Base-by-base conservation (phyloP, 2,797 vertebrate genomes). In the Acanthurus leucopareius region DNA sequence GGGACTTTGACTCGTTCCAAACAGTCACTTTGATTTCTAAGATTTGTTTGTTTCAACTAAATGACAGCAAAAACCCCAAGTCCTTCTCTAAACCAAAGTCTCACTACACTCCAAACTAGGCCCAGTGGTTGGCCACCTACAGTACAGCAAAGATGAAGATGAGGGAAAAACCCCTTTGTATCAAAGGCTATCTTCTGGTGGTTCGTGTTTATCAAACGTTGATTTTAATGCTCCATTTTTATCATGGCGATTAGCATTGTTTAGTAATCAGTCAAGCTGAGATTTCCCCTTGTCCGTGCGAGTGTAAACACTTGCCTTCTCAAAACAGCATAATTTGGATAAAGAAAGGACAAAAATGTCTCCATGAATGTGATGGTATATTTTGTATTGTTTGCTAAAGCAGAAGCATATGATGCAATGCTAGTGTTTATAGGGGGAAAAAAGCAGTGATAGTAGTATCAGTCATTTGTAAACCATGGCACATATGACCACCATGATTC, bases 171-270 rank as follows among this genome's bases (percentile, higher is more conserved):
- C 35, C 77, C 80, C 75, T 83, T 79, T 87, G 81, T 89, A 92
- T 93, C 91, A 93, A 92, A 93, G 90, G 77, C 87, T 81, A 86
- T 91, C 83, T 88, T 61, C 86, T 89, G 78, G 85, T 85, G 35
- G 35, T 71, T 85, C 49, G 14, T 94, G 92, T 94, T 94, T 94
- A 93, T 91, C 84, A 17, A 87, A 85, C 10, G 83, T 83, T 91
- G 90, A 93, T 94, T 94, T 94, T 90, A 92, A 91, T 90, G 90
- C 85, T 89, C 80, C 88, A 73, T 91, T 91, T 94, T 91, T 93
- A 93, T 93, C 91, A 76, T 77, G 86, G 86, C 86, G 92, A 94
- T 93, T 93, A 92, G 77, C 76, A 48, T 90, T 94, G 92, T 94
- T 94, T 94, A 93, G 90, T 72, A 89, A 88, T 93, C 88, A 86